Evolutionary conservation across 1,140 invertebrate genomes (phyloP).

Genomic region (Pogonognathellus flavescens): DNA sequence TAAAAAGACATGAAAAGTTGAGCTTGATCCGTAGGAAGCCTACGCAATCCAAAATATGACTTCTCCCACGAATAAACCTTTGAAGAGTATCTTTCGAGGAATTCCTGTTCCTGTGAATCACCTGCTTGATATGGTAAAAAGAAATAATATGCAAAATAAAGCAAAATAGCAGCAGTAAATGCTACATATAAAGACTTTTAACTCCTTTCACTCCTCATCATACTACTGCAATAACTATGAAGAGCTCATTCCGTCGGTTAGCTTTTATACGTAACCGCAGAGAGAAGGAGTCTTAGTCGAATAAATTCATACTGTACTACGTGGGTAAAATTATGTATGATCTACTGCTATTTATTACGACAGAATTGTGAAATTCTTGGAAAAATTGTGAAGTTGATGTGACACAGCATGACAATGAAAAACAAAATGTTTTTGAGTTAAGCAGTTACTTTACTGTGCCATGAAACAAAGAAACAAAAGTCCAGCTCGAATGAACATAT

Average conservation of each 20-base stretch:
- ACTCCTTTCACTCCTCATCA: background rate
- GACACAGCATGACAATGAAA: conserved; percentile 33
- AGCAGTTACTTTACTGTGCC: conserved; percentile 31
- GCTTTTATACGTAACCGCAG: background rate
- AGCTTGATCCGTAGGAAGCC: conserved; percentile 7
- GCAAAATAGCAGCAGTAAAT: conserved; percentile 29
- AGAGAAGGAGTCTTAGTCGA: background rate
- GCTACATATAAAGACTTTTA: background rate
- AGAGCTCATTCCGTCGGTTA: background rate
- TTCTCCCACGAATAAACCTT: conserved; percentile 39
- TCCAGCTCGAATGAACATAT: background rate
- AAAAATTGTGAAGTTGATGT: conserved; percentile 37
- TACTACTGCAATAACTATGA: background rate
- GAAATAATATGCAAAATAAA: conserved; percentile 29
- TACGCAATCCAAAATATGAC: background rate
- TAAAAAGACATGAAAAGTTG: conserved; percentile 17
- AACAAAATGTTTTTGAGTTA: conserved; percentile 11
- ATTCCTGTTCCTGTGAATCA: conserved; percentile 34
- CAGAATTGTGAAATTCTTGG: background rate
- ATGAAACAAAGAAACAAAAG: conserved; percentile 17
- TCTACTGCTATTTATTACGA: background rate
- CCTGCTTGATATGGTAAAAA: conserved; percentile 35
- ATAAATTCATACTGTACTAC: too few species aligned
- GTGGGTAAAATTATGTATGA: background rate
- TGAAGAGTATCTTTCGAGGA: background rate